A percentile compares a stretch with the other conserved stretches of the same genome.
phyloP scores from a whole-genome alignment of 2,113 vertebrate species.

The Psephotus haematonotus region DNA sequence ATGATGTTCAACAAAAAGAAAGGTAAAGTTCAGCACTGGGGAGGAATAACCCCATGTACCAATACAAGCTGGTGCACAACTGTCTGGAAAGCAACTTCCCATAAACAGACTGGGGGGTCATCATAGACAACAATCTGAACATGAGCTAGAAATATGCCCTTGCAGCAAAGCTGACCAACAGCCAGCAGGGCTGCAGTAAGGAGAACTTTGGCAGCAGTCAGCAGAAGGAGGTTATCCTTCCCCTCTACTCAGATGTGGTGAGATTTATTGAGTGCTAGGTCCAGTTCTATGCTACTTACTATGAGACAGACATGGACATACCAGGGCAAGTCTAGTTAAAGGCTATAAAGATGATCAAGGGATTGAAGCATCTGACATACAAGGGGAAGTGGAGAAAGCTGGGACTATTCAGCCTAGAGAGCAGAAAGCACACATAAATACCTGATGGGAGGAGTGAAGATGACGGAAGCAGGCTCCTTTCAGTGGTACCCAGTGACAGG shows the following conservation, averaged over 20 bases:
- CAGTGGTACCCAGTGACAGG: background rate
- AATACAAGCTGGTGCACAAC: background rate
- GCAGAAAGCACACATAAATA: background rate
- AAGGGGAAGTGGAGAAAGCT: background rate
- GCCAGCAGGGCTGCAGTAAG: background rate
- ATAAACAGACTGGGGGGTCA: background rate
- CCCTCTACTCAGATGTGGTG: background rate
- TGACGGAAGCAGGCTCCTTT: background rate
- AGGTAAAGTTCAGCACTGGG: background rate
- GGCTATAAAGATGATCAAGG: background rate
- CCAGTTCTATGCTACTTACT: background rate
- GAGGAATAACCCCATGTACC: background rate
- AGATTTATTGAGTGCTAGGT: rapidly evolving
- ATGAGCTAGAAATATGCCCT: background rate
- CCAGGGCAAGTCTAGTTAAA: background rate
- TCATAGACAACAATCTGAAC: background rate
- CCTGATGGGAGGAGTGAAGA: background rate
- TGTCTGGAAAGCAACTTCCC: background rate
- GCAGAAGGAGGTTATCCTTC: background rate
- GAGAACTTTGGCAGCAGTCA: background rate
- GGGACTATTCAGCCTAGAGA: background rate
- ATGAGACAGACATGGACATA: background rate
- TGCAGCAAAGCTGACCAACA: background rate
- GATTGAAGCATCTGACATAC: background rate
- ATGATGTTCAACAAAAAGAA: background rate